Evolutionary conservation across 2,888 invertebrate species (phyloP).

Genomic region (Spodoptera picta): DNA sequence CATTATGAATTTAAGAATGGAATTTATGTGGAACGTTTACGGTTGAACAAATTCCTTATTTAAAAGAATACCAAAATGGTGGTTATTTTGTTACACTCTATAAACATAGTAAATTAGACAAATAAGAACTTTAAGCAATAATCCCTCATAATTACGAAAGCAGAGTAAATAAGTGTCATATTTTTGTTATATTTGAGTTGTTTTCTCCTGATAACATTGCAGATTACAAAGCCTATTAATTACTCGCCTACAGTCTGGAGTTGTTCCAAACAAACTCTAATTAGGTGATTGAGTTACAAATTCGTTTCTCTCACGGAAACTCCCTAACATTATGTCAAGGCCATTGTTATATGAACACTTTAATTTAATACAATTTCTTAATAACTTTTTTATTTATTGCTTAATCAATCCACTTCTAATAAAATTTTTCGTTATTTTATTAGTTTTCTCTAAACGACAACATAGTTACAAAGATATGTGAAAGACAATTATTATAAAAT

Average conservation of each 20-base stretch:
- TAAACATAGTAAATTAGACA: too few species aligned
- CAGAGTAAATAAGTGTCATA: slow-evolving; percentile 1
- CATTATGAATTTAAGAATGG: neutral
- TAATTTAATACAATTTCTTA: slow-evolving; percentile 59
- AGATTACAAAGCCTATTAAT: slow-evolving; percentile 66
- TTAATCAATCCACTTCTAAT: too few species aligned
- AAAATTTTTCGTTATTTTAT: too few species aligned
- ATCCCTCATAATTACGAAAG: slow-evolving; percentile 2
- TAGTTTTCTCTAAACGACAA: too few species aligned
- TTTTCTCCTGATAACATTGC: slow-evolving; percentile 48
- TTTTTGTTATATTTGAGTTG: slow-evolving; percentile 22
- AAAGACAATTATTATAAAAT: too few species aligned
- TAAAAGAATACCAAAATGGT: neutral
- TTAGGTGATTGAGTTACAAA: slow-evolving; percentile 82
- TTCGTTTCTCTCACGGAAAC: slow-evolving; percentile 67
- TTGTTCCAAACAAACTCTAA: slow-evolving; percentile 78
- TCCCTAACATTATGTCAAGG: slow-evolving; percentile 64
- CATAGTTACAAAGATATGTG: too few species aligned
- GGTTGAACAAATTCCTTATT: neutral
- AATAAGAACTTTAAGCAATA: too few species aligned
- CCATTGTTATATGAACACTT: slow-evolving; percentile 62
- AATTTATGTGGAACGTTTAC: neutral
- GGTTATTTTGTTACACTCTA: too few species aligned
- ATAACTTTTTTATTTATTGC: slow-evolving; percentile 43
- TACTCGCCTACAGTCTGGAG: slow-evolving; percentile 65